Evolutionary conservation across 2,888 invertebrate genomes (phyloP).

Genomic region (Calliopum simillimum): DNA sequence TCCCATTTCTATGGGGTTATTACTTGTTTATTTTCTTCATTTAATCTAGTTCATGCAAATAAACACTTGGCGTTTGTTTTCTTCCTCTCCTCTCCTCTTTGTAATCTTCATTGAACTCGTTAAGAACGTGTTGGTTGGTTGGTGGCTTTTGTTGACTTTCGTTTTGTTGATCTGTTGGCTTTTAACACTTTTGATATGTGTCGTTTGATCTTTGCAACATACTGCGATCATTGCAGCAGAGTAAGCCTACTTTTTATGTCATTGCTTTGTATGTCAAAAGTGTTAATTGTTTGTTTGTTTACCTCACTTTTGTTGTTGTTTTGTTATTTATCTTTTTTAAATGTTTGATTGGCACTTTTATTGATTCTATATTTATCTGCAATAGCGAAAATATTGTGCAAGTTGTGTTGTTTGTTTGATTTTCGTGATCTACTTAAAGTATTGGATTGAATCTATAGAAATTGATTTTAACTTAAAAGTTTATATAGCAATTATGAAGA

Average conservation of each 20-base stretch:
- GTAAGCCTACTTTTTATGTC: constrained; percentile 4
- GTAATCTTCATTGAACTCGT: neutral
- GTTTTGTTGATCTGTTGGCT: too few relatives aligned
- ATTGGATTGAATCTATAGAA: too few relatives aligned
- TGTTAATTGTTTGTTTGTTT: constrained; percentile 16
- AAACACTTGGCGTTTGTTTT: too few relatives aligned
- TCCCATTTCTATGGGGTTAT: neutral
- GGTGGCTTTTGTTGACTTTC: too few relatives aligned
- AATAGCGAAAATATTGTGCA: too few relatives aligned
- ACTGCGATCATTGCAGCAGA: neutral
- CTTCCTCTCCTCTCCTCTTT: neutral
- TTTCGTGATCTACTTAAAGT: too few relatives aligned
- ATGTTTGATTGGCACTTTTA: neutral
- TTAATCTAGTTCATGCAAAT: constrained; percentile 35
- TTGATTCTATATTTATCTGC: neutral
- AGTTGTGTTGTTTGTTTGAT: too few relatives aligned
- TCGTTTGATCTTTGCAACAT: neutral
- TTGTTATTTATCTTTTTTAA: neutral
- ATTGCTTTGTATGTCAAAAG: constrained; percentile 30
- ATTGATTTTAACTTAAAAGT: too few relatives aligned
- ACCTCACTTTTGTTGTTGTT: neutral
- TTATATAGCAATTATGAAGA: too few relatives aligned
- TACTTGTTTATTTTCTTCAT: constrained; percentile 1
- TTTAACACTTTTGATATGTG: neutral
- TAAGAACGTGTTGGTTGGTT: constrained; percentile 10